Percentiles rank a stretch among this genome's conserved stretches.
phyloP scores from a whole-genome alignment of 2,113 vertebrate species.

The rabbit (Oryctolagus cuniculus) region DNA sequence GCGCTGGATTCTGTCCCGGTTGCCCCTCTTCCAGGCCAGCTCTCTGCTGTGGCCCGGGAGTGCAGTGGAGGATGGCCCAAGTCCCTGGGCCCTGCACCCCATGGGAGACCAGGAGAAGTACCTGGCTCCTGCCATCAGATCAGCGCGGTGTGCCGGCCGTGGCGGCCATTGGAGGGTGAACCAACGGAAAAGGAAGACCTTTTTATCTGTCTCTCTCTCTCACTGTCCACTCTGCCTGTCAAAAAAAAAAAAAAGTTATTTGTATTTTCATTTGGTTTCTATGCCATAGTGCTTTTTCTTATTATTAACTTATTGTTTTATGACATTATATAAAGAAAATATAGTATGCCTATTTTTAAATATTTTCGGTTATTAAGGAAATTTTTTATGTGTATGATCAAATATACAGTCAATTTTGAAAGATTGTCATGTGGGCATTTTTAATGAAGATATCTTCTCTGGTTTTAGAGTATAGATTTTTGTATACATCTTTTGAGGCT shows the following conservation, averaged over 20 bases:
- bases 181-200: too few species aligned
- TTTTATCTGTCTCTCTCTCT: too few species aligned
- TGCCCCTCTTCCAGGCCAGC: too few species aligned
- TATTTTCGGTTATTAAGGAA: not conserved
- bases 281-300: not conserved
- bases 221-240: too few species aligned
- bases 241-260: conserved; percentile 55
- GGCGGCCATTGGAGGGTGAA: too few species aligned
- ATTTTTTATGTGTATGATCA: not conserved
- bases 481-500: not conserved
- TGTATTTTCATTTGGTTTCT: not conserved
- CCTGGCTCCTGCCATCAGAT: too few species aligned
- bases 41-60: too few species aligned
- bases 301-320: not conserved
- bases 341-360: not conserved
- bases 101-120: too few species aligned
- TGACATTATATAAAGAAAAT: conserved; percentile 28
- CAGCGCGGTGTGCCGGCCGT: too few species aligned
- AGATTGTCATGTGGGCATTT: not conserved
- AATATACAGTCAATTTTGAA: conserved; percentile 42
- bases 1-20: too few species aligned
- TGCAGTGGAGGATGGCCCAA: too few species aligned
- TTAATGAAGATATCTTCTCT: conserved; percentile 32
- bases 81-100: too few species aligned
- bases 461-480: conserved; percentile 22